These are phyloP conservation scores for Nemotelus pantherinus DNA, from an alignment of 2,888 invertebrate genomes.

Conservation along the genomic window DNA sequence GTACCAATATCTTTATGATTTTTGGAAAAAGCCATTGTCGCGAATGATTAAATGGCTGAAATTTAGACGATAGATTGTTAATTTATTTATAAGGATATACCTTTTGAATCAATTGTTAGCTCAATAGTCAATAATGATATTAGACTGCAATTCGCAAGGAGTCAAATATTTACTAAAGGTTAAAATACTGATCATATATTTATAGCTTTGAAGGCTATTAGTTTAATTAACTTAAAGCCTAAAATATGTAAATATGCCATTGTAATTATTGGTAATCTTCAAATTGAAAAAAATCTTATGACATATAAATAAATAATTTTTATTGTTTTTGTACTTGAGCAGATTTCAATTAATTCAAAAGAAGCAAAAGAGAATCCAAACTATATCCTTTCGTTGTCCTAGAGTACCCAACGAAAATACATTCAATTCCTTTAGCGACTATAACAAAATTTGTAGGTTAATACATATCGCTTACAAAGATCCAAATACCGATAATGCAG, in stretches of 20 bases:
- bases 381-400: not conserved
- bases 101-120: constrained; percentile 66
- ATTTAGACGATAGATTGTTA: constrained; percentile 72
- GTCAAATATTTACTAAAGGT: constrained; percentile 67
- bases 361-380: no score
- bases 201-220: constrained; percentile 73
- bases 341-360: constrained; percentile 65
- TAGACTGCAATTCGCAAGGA: constrained; percentile 73
- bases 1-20: constrained; percentile 41
- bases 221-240: constrained; percentile 72
- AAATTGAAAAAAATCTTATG: constrained; percentile 55
- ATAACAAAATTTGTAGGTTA: no score
- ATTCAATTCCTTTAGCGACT: not conserved
- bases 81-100: constrained; percentile 70
- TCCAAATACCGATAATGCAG: no score
- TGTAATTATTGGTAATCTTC: constrained; percentile 57
- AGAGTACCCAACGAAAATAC: constrained; percentile 1
- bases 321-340: constrained; percentile 60
- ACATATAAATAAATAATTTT: constrained; percentile 54
- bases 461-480: no score
- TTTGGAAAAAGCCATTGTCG: constrained; percentile 75
- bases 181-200: constrained; percentile 67
- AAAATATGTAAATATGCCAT: constrained; percentile 56
- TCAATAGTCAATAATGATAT: constrained; percentile 69
- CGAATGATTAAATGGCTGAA: constrained; percentile 71